phyloP scores from a whole-genome alignment of 2,888 invertebrate genomes.

The Diarsia dahlii region DNA sequence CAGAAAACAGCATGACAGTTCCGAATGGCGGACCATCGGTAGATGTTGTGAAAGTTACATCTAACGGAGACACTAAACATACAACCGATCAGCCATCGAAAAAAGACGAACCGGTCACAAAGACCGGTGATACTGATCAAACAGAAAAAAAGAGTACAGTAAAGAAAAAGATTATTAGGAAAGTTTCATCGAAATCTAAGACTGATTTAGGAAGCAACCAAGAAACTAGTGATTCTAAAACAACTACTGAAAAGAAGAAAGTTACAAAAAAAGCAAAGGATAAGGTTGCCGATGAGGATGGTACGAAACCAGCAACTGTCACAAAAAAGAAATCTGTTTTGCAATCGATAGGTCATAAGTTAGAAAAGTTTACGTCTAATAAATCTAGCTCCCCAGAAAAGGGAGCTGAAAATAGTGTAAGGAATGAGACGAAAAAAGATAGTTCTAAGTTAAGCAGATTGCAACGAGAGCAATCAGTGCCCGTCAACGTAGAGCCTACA shows the following conservation, averaged over 20 bases:
- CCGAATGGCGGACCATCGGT: slow-evolving; percentile 75
- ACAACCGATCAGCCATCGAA: slow-evolving; percentile 72
- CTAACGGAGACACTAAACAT: slow-evolving; percentile 74
- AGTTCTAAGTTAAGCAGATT: slow-evolving; percentile 89
- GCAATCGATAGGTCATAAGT: slow-evolving; percentile 94
- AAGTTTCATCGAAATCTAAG: slow-evolving; percentile 88
- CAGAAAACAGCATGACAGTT: slow-evolving; percentile 71
- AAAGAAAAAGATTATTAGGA: slow-evolving; percentile 87
- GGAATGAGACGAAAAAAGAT: slow-evolving; percentile 76
- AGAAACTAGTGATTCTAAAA: slow-evolving; percentile 78
- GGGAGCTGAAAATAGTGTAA: slow-evolving; percentile 75
- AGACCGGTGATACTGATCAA: slow-evolving; percentile 74
- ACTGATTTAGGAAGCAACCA: slow-evolving; percentile 79
- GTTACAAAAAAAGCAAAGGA: slow-evolving; percentile 86
- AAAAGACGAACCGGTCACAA: slow-evolving; percentile 76
- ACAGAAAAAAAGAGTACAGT: slow-evolving; percentile 84
- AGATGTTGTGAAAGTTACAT: slow-evolving; percentile 70
- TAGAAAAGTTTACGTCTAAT: slow-evolving; percentile 92
- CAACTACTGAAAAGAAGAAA: slow-evolving; percentile 83
- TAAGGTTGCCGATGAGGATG: slow-evolving; percentile 80
- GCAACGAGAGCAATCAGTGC: slow-evolving; percentile 93
- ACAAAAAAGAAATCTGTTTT: slow-evolving; percentile 93
- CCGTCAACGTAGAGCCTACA: slow-evolving; percentile 87
- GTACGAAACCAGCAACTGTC: slow-evolving; percentile 74
- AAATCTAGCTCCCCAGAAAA: slow-evolving; percentile 89